Percentiles rank a stretch among this genome's conserved stretches.
phyloP scores from a whole-genome alignment of 2,113 vertebrate genomes.

The Herpetotheres cachinnans region DNA sequence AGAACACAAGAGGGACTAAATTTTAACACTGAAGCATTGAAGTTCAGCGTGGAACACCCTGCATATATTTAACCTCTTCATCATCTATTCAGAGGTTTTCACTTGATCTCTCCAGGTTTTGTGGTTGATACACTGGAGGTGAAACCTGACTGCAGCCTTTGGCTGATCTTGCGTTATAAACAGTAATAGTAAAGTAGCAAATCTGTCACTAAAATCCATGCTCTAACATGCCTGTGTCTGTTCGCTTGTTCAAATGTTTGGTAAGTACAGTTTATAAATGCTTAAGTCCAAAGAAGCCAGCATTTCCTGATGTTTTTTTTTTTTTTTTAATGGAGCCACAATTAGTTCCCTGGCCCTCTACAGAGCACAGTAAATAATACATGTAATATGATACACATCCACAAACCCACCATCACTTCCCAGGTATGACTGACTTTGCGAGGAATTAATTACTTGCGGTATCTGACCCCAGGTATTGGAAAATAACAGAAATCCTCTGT shows the following conservation, averaged over 20 bases:
- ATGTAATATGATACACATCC: background rate
- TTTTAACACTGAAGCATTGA: background rate
- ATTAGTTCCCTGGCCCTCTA: background rate
- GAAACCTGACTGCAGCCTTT: background rate
- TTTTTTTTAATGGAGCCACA: background rate
- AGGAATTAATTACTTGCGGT: background rate
- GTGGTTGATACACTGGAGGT: background rate
- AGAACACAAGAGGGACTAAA: background rate
- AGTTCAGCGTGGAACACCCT: background rate
- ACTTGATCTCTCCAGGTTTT: background rate
- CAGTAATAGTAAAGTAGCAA: background rate
- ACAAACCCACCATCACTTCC: background rate
- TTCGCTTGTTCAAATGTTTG: background rate
- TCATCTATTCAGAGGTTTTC: background rate
- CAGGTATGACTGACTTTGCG: background rate
- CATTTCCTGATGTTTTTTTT: background rate
- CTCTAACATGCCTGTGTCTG: background rate
- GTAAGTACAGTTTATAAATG: background rate
- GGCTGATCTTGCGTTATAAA: background rate
- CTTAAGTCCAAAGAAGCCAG: background rate
- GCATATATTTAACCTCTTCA: background rate
- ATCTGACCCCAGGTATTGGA: background rate
- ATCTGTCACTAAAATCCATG: background rate
- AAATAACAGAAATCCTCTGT: background rate
- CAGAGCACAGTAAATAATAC: background rate